Evolutionary conservation across 2,888 invertebrate species (phyloP), one percentile per base, ranked within the genome.

Genomic region (Nycteola revayana): DNA sequence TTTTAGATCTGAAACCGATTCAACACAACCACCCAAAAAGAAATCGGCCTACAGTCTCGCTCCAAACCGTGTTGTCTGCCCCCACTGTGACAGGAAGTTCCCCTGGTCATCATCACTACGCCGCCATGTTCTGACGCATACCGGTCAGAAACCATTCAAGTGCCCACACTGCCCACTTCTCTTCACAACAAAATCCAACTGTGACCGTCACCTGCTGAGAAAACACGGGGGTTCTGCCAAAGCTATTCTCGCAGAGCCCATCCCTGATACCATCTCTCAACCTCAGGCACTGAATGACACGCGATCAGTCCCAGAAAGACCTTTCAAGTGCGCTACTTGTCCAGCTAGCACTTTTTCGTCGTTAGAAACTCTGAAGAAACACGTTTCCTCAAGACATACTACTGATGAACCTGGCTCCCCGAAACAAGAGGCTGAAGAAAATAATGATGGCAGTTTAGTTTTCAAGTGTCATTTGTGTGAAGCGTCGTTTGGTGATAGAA

Each of bases 131-230:
- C 85, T 97, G 3, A 98, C 98, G 0, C 98, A 98, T 75, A 98
- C 98, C 0, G 97, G 95, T 1, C 98, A 98, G 71, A 98, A 98
- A 69, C 98, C 98, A 0, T 98, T 95, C 88, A 96, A 97, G 69
- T 98, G 98, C 76, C 94, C 95, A 0, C 94, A 96, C 65, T 98
- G 98, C 71, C 95, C 96, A 0, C 90, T 98, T 5, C 92, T 97
- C 1, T 98, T 98, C 76, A 98, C 98, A 20, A 98, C 98, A 0
- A 98, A 98, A 75, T 98, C 98, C 5, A 98, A 98, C 81, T 96
- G 98, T 75, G 98, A 98, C 69, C 94, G 98, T 7, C 98, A 98
- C 75, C 84, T 98, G 39, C 82, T 96, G 32, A 90, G 98, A 21
- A 98, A 98, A 66, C 98, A 98, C 68, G 88, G 89, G 24, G 76